Evolutionary conservation across 2,797 vertebrate species (phyloP).

Genomic region (Anguilla marmorata): DNA sequence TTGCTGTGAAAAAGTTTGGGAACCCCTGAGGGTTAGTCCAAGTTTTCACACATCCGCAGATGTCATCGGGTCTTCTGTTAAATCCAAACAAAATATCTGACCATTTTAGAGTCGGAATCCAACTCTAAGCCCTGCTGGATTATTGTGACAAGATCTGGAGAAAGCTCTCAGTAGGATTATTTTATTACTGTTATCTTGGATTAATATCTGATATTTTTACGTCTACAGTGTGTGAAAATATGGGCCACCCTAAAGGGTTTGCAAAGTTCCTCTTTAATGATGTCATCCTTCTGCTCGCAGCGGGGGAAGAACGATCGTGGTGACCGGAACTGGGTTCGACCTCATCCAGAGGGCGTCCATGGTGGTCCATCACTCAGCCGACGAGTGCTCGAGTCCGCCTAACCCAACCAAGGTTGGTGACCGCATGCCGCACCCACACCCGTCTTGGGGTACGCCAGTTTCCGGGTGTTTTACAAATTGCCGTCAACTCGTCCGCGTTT

Average conservation of each 20-base stretch:
- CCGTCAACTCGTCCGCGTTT: no score
- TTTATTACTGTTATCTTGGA: no score
- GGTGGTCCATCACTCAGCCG: conserved; percentile 54
- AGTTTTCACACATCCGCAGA: neutral
- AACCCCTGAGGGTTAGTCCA: neutral
- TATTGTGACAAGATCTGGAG: no score
- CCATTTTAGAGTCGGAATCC: neutral
- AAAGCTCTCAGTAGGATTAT: no score
- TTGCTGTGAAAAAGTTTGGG: neutral
- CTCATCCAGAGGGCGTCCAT: conserved; percentile 73
- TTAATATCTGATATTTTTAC: no score
- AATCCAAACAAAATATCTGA: neutral
- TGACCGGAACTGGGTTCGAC: conserved; percentile 85
- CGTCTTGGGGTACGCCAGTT: neutral
- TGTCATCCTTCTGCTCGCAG: conserved; percentile 64
- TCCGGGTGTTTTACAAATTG: neutral
- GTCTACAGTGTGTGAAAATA: no score
- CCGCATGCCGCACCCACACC: neutral
- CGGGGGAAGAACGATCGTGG: conserved; percentile 87
- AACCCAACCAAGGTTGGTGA: conserved; percentile 60
- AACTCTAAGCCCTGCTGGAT: no score
- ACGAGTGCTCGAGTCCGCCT: conserved; percentile 42
- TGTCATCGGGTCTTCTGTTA: neutral
- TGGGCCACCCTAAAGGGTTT: no score
- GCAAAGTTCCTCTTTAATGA: no score